A percentile compares a stretch with the other conserved stretches of the same genome.
Conservation (phyloP, 2,888 invertebrate species). For the Folsomia manolachei region DNA sequence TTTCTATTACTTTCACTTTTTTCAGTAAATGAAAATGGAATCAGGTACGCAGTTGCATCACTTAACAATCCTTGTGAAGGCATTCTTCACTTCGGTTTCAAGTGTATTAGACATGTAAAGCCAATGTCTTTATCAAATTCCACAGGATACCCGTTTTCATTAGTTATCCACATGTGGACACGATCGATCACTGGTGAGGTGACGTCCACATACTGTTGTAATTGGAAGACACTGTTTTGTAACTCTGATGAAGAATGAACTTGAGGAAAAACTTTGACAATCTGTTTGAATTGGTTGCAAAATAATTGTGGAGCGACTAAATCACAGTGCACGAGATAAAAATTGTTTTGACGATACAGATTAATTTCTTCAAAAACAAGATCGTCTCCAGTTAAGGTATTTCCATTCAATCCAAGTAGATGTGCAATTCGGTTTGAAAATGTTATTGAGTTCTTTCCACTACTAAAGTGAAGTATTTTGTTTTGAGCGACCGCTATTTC, state of each 20-base stretch:
- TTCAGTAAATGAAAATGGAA: not conserved
- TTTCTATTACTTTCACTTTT: too few relatives aligned
- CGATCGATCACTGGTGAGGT: not conserved
- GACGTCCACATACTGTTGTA: not conserved
- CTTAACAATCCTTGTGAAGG: not conserved
- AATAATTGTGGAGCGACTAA: not conserved
- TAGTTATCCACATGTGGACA: not conserved
- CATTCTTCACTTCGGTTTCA: not conserved
- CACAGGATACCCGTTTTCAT: not conserved
- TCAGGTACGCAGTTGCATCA: not conserved
- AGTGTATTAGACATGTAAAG: conserved; percentile 9
- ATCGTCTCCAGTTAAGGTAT: not conserved
- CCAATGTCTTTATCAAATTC: not conserved
- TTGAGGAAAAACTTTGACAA: not conserved
- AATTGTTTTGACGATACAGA: not conserved
- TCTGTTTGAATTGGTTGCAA: not conserved
- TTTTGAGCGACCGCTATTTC: not conserved
- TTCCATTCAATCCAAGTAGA: not conserved
- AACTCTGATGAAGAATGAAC: not conserved
- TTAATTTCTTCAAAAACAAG: not conserved
- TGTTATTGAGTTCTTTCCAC: not conserved
- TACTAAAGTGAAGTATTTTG: not conserved
- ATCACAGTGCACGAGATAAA: conserved; percentile 6
- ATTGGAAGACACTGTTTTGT: not conserved
- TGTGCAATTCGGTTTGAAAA: not conserved